phyloP scores from a whole-genome alignment of 2,888 invertebrate species.

The Meloe dianella region DNA sequence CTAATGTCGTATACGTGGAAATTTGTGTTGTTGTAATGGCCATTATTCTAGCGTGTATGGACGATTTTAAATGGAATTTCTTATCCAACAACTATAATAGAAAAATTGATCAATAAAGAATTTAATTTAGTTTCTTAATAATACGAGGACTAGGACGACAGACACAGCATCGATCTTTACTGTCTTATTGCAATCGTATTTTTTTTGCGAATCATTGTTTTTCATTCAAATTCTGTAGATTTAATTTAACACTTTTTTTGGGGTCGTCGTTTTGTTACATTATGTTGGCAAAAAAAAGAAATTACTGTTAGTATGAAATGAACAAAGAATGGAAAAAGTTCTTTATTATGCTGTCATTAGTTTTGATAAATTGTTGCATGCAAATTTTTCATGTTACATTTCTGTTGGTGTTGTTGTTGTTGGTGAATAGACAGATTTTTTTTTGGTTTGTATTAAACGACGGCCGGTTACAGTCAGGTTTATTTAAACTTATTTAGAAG shows the following conservation, averaged over 20 bases:
- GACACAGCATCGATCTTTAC: no score
- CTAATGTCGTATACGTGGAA: background rate
- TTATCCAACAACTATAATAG: background rate
- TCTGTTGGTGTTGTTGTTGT: background rate
- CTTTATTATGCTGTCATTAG: constrained; percentile 9
- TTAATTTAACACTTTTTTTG: background rate
- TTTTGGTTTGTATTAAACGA: background rate
- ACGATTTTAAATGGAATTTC: background rate
- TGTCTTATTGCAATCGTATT: no score
- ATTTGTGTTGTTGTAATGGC: background rate
- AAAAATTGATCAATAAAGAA: background rate
- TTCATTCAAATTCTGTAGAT: background rate
- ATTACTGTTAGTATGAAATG: background rate
- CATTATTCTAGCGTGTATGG: background rate
- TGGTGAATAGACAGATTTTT: background rate
- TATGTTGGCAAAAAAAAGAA: background rate
- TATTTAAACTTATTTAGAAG: no score
- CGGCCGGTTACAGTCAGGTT: no score
- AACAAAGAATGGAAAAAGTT: background rate
- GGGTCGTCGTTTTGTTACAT: background rate
- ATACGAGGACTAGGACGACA: background rate
- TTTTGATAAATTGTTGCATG: constrained; percentile 10
- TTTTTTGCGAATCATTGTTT: no score
- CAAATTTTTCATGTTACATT: background rate
- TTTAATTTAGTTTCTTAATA: background rate